Evolutionary conservation across 2,113 vertebrate genomes (phyloP).

Genomic region (Jaculus jaculus): DNA sequence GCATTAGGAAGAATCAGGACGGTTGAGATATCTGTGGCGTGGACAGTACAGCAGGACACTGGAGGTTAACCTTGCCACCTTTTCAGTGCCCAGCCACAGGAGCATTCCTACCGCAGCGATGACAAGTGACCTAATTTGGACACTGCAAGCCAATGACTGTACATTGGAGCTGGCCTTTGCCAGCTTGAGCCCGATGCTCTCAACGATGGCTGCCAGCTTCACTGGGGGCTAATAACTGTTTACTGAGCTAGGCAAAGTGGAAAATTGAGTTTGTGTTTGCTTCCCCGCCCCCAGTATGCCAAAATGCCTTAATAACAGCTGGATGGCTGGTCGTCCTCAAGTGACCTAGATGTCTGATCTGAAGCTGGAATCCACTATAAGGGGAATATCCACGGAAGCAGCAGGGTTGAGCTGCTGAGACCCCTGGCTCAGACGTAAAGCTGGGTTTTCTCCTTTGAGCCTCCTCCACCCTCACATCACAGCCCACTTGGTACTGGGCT

Average conservation of each 20-base stretch:
- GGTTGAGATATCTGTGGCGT: neutral
- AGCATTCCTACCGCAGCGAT: neutral
- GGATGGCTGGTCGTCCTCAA: neutral
- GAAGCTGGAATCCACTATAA: neutral
- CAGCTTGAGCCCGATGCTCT: neutral
- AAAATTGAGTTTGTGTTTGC: slow-evolving; percentile 48
- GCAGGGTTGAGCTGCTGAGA: neutral
- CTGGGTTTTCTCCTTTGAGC: neutral
- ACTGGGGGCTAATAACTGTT: slow-evolving; percentile 53
- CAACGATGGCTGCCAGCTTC: slow-evolving; percentile 31
- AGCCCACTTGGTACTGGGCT: neutral
- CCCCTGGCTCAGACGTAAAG: neutral
- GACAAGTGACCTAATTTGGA: neutral
- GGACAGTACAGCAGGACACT: neutral
- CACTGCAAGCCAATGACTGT: neutral
- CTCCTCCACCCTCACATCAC: neutral
- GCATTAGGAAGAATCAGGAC: neutral
- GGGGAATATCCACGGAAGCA: neutral
- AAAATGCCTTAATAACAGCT: slow-evolving; percentile 47
- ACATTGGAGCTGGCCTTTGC: neutral
- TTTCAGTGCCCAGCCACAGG: neutral
- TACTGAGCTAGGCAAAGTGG: slow-evolving; percentile 48
- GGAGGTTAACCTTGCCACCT: neutral
- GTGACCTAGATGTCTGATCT: neutral
- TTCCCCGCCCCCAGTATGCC: neutral